These are phyloP conservation scores for Leontopithecus rosalia DNA, from an alignment of 2,797 vertebrate species.

Conservation along the genomic window DNA sequence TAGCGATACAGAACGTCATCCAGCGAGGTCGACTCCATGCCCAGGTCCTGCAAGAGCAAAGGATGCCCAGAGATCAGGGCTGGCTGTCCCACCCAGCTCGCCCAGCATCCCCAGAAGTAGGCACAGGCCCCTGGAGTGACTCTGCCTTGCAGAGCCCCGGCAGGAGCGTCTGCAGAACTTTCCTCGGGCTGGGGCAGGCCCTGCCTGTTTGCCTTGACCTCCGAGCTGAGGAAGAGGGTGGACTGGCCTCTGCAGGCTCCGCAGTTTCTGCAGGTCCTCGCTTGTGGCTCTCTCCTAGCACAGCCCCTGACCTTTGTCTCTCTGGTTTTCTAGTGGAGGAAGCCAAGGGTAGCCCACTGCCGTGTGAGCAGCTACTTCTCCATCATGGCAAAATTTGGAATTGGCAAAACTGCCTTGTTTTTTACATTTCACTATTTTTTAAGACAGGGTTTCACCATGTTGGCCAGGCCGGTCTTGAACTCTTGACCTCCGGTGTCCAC, in stretches of 20 bases:
- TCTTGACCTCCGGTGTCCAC: too few relatives aligned
- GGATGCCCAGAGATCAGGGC: slow-evolving; percentile 31
- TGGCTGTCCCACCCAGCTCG: neutral
- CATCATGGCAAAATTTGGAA: neutral
- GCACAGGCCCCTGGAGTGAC: neutral
- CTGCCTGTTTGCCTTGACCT: neutral
- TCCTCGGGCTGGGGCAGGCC: too few relatives aligned
- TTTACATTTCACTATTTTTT: too few relatives aligned
- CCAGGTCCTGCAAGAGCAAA: slow-evolving; percentile 90
- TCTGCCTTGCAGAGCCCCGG: neutral
- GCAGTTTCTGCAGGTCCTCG: neutral
- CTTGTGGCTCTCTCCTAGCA: neutral
- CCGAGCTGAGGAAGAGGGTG: neutral
- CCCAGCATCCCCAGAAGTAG: neutral
- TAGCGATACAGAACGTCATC: slow-evolving; percentile 98
- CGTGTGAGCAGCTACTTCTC: neutral
- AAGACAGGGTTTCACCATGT: too few relatives aligned
- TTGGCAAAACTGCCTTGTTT: rapidly evolving
- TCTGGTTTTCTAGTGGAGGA: neutral
- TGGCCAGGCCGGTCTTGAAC: too few relatives aligned
- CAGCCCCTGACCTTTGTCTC: neutral
- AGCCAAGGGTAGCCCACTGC: neutral
- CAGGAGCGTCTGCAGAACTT: neutral
- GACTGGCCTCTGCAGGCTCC: neutral
- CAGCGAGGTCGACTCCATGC: slow-evolving; percentile 98